Evolutionary conservation across 1,140 invertebrate species (phyloP).

Genomic region (Saxidomus purpurata): DNA sequence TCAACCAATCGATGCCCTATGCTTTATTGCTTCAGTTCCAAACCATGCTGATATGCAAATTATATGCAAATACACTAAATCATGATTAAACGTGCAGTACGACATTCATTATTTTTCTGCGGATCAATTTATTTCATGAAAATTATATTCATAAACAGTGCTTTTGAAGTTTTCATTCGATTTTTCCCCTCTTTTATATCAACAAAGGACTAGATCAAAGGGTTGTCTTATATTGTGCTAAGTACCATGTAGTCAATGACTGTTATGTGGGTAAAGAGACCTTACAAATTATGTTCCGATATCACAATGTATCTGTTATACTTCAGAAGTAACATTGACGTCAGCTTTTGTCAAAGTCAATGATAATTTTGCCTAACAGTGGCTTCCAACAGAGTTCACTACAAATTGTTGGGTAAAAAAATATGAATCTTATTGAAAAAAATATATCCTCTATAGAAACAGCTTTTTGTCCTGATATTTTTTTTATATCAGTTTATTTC

Average conservation of each 20-base stretch:
- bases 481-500: background rate
- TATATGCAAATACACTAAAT: constrained; percentile 60
- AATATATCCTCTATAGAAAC: background rate
- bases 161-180: constrained; percentile 49
- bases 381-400: background rate
- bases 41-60: constrained; percentile 52
- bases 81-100: constrained; percentile 48
- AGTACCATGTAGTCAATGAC: constrained; percentile 10
- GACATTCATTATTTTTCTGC: background rate
- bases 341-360: constrained; percentile 10
- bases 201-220: constrained; percentile 52
- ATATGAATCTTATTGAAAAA: background rate
- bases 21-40: constrained; percentile 1
- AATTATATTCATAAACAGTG: constrained; percentile 54
- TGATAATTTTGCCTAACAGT: background rate
- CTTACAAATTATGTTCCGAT: constrained; percentile 40
- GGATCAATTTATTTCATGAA: constrained; percentile 53
- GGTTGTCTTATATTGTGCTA: constrained; percentile 1
- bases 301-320: constrained; percentile 41
- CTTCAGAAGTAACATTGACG: constrained; percentile 20
- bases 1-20: constrained; percentile 36
- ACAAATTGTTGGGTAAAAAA: background rate
- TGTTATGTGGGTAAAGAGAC: constrained; percentile 19
- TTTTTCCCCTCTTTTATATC: constrained; percentile 6
- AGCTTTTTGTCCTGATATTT: background rate